These are phyloP conservation scores for Eupithecia subumbrata DNA, from an alignment of 2,888 invertebrate species.

Conservation along the genomic window DNA sequence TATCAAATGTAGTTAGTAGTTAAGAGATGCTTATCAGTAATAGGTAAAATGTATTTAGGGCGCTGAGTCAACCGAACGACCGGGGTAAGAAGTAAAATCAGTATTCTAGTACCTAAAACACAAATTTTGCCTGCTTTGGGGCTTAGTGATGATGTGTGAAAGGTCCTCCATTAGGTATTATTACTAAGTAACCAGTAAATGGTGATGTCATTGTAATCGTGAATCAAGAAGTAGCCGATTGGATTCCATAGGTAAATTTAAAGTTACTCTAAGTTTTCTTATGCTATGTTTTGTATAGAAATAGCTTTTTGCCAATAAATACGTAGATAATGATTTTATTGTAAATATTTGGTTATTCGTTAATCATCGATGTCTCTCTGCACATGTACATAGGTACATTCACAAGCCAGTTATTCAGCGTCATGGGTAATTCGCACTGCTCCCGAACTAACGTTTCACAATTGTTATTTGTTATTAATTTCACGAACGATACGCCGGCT, in stretches of 20 bases:
- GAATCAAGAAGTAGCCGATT: not conserved
- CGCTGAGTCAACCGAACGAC: not conserved
- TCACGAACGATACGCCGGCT: slow-evolving; percentile 83
- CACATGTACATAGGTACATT: slow-evolving; percentile 44
- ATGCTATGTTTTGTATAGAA: not conserved
- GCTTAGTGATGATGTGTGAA: not conserved
- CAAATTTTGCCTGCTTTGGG: not conserved
- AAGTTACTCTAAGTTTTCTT: not conserved
- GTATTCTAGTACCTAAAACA: not conserved
- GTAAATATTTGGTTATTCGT: not conserved
- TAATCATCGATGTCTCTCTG: slow-evolving; percentile 23
- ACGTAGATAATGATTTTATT: not conserved
- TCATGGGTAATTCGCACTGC: slow-evolving; percentile 79
- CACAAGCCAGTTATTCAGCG: slow-evolving; percentile 67
- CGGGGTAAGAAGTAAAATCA: not conserved
- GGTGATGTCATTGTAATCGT: not conserved
- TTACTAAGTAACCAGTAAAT: not conserved
- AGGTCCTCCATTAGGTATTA: too few relatives aligned
- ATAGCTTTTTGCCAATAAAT: not conserved
- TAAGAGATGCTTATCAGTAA: not conserved
- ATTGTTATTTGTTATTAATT: slow-evolving; percentile 85
- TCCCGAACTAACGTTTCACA: slow-evolving; percentile 82
- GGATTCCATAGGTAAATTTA: not conserved
- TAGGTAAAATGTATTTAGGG: not conserved
- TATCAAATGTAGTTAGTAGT: not conserved